Base-by-base conservation (phyloP, 2,113 vertebrate species). In the Narcine bancroftii region DNA sequence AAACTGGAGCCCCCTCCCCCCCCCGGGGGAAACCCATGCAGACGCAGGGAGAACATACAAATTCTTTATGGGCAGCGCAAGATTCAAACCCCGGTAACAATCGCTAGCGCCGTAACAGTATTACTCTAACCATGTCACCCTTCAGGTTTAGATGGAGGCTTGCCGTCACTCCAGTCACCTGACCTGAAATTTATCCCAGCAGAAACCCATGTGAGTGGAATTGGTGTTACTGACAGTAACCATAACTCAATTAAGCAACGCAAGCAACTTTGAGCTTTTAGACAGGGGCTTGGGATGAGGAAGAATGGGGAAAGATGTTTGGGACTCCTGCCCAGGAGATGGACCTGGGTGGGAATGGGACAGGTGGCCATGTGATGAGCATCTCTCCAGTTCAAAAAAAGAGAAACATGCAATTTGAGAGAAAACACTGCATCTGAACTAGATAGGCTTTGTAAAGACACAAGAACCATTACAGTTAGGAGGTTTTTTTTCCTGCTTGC, bases 401-500 rank as follows among this genome's bases (percentile, higher is more conserved):
- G n/a, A 83, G 21, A 83, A 53, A 6, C 50, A 87, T 5, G 6
- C n/a, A 39, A 60, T 36, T 85, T 53, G 6, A 17, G 33, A 60
- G n/a, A 19, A 19, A 36, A 63, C 53, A 87, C 53, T 60, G 33
- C 81, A 87, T 63, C 50, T 60, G 81, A 87, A 60, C 53, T 63
- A 60, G 53, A n/a, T 36, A 87, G 33, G 53, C 81, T 87, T 87
- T 87, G 81, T 87, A 63, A 60, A 87, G 19, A 15, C 79, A 56
- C 45, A 56, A 83, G 6, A 36, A 36, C 36, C 81, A 60, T 87
- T 53, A 60, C n/a, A 17, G 56, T 87, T 63, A 39, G 53, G 17
- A 21, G 60, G n/a, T n/a, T n/a, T 21, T 36, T 36, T 87, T 60
- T 87, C 33, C 56, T 87, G 81, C 81, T 87, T 87, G 81, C 81